These are phyloP conservation scores for Antheraea yamamai DNA, from an alignment of 2,888 invertebrate species.

Conservation along the genomic window DNA sequence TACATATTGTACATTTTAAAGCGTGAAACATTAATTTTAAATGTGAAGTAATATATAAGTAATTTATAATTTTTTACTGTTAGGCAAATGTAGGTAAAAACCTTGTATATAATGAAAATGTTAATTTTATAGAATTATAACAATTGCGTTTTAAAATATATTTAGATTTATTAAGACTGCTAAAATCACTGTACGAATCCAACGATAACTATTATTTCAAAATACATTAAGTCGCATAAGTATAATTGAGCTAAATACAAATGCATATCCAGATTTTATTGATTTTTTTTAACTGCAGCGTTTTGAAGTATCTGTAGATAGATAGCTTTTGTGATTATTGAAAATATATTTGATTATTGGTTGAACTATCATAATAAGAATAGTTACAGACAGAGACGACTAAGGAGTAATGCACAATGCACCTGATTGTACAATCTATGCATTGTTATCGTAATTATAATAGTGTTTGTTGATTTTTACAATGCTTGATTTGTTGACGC, in stretches of 20 bases:
- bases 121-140: conserved; percentile 12
- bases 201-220: neutral
- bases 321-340: neutral
- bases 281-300: neutral
- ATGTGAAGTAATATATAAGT: conserved; percentile 3
- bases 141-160: conserved; percentile 26
- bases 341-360: conserved; percentile 41
- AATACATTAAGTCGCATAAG: neutral
- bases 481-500: neutral
- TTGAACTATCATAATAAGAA: neutral
- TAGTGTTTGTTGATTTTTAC: neutral
- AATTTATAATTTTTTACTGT: conserved; percentile 10
- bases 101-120: neutral
- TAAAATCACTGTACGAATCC: neutral
- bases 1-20: neutral
- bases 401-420: neutral
- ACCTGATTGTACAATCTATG: neutral
- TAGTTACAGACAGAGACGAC: neutral
- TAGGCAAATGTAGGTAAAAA: neutral
- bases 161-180: neutral
- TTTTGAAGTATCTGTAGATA: neutral
- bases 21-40: neutral
- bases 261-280: neutral
- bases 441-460: neutral
- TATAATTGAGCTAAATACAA: neutral